Percentiles rank a stretch among this genome's conserved stretches.
Evolutionary conservation across 2,888 invertebrate species (phyloP).

Genomic region (Globia sparganii): DNA sequence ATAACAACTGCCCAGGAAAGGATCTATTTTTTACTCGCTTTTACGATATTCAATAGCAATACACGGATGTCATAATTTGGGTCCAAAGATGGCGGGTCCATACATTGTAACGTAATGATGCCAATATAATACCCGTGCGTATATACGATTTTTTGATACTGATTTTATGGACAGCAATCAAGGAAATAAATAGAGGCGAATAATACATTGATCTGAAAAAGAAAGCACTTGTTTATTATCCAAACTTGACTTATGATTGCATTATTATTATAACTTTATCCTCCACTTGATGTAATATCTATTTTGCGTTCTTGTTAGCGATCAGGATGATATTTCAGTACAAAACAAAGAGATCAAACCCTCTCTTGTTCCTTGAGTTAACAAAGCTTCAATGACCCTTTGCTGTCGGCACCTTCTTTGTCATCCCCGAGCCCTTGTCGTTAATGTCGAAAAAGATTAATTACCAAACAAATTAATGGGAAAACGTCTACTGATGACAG

Average conservation of each 20-base stretch:
- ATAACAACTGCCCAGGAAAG: conserved; percentile 38
- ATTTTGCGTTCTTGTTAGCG: conserved; percentile 71
- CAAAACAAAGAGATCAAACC: conserved; percentile 81
- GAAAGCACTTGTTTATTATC: not conserved
- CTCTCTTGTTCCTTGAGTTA: conserved; percentile 76
- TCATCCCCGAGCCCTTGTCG: conserved; percentile 77
- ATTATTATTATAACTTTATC: conserved; percentile 8
- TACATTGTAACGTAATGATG: conserved; percentile 40
- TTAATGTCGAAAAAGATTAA: conserved; percentile 85
- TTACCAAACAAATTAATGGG: conserved; percentile 81
- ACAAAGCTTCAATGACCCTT: conserved; percentile 85
- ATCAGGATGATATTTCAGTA: conserved; percentile 81
- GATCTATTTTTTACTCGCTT: conserved; percentile 43
- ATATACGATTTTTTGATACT: conserved; percentile 18
- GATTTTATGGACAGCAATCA: conserved; percentile 27
- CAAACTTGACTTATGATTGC: not conserved
- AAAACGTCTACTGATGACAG: conserved; percentile 64
- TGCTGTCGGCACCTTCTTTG: conserved; percentile 79
- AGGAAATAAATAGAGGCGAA: conserved; percentile 1
- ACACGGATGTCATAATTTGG: conserved; percentile 54
- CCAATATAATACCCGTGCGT: conserved; percentile 12
- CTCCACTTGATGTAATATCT: not conserved
- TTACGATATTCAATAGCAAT: conserved; percentile 47
- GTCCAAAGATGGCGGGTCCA: conserved; percentile 30
- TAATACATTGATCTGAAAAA: conserved; percentile 1